phyloP scores from a whole-genome alignment of 2,797 vertebrate genomes.

The Lepilemur ruficaudatus region DNA sequence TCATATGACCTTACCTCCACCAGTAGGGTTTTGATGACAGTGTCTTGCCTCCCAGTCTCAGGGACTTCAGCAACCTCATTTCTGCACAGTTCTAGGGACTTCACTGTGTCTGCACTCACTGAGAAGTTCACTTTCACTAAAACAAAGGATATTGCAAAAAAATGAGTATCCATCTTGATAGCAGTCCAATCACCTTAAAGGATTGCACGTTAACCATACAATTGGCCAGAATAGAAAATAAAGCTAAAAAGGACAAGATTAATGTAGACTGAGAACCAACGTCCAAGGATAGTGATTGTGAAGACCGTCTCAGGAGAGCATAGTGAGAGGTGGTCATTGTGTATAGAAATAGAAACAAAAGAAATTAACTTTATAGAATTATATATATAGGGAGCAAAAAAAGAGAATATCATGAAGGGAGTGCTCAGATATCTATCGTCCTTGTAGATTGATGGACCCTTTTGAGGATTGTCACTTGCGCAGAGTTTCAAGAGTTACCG shows the following conservation, averaged over 20 bases:
- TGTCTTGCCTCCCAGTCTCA: conserved; percentile 83
- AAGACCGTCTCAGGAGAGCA: neutral
- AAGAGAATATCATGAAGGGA: neutral
- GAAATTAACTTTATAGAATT: neutral
- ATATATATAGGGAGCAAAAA: neutral
- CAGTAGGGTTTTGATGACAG: conserved; percentile 72
- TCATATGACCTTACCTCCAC: conserved; percentile 73
- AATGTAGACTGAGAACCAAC: neutral
- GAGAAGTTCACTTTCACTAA: conserved; percentile 84
- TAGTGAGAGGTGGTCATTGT: neutral
- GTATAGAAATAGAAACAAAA: neutral
- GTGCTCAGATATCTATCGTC: neutral
- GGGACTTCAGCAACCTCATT: conserved; percentile 84
- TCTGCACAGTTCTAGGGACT: conserved; percentile 80
- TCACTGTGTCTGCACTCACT: conserved; percentile 85
- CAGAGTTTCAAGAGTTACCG: conserved; percentile 77
- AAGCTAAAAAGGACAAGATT: neutral
- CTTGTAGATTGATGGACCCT: neutral
- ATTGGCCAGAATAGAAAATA: neutral
- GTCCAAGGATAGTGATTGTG: neutral
- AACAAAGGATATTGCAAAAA: neutral
- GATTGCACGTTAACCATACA: neutral
- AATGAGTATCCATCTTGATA: neutral
- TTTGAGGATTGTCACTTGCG: conserved; percentile 62
- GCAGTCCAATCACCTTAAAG: neutral